phyloP scores from a whole-genome alignment of 2,888 invertebrate species.

The Agriopis leucophaearia region DNA sequence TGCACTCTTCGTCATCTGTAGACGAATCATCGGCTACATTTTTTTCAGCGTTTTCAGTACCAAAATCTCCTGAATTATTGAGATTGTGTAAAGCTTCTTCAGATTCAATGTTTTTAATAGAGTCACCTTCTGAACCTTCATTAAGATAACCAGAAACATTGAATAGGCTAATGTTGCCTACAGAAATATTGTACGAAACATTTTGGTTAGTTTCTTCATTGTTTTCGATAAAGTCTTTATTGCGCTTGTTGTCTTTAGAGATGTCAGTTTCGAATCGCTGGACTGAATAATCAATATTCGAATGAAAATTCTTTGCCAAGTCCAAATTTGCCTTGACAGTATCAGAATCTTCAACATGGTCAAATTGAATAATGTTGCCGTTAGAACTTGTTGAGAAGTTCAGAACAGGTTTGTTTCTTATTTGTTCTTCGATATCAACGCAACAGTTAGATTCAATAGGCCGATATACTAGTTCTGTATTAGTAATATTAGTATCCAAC shows the following conservation, averaged over 20 bases:
- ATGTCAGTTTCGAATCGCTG: not conserved
- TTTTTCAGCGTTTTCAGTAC: not conserved
- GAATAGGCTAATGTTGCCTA: slow-evolving; percentile 3
- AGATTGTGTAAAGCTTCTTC: not conserved
- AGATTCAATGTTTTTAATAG: slow-evolving; percentile 8
- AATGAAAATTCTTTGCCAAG: not conserved
- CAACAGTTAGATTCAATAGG: not conserved
- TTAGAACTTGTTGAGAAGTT: not conserved
- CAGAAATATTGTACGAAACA: not conserved
- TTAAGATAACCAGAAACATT: slow-evolving; percentile 14
- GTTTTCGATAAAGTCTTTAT: not conserved
- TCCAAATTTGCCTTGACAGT: not conserved
- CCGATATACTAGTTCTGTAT: not conserved
- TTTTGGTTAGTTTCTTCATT: not conserved
- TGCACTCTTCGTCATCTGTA: slow-evolving; percentile 40
- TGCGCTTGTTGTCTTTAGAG: not conserved
- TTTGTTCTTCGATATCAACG: slow-evolving; percentile 3
- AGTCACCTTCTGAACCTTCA: slow-evolving; percentile 7
- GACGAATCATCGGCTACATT: slow-evolving; percentile 27
- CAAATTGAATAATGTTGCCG: not conserved
- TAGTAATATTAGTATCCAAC: not conserved
- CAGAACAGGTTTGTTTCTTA: not conserved
- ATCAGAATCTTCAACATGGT: not conserved
- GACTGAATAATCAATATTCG: not conserved
- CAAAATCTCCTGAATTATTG: slow-evolving; percentile 1